Base-by-base conservation (phyloP, 92 coral and sea anemone genomes). In the Epizoanthus stellaris region DNA sequence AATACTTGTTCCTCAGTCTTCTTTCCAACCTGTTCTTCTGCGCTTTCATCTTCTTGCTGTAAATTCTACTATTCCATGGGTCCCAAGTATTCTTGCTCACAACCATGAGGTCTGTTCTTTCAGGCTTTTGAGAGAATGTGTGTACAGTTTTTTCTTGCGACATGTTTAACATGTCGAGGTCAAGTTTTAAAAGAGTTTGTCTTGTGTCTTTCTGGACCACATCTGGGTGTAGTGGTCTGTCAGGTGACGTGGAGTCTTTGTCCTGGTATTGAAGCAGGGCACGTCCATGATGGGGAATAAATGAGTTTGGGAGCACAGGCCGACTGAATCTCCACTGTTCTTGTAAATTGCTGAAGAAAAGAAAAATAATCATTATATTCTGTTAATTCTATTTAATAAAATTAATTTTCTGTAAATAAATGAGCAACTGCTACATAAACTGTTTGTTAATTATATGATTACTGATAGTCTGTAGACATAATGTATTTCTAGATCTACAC, bases 201-300 rank as follows among this genome's bases (percentile, higher is more conserved):
- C 49, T 58, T 63, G 83, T 79, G 83, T 25, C 34, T 63, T 79
- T 61, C 72, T 63, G 72, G 8, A 62, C 34, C 25, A 79, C 61
- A 14, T 79, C 66, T 42, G 83, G 83, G 65, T 19, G 71, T 20
- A 45, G 60, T 14, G 60, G 73, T 19, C 23, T 62, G 39, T 39
- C 20, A 17, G 83, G 16, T 13, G 34, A 14, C 19, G 47, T 71
- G 4, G 21, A 20, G 14, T 84, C 92, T 54, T 67, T 80, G 19
- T 88, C 95, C 40, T 93, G 81, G 81, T 94, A 97, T 80, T 97
- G 95, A 17, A 97, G 81, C 85, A 97, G 84, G 11, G 99, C 99
- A 52, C 99, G 93, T 5, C 99, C 99, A 59, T 90, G 97, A 67
- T 80, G 98, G 43, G 81, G 73, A 12, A 84, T 79, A 36, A 88